Evolutionary conservation across 2,888 invertebrate genomes (phyloP).

Genomic region (Drosophila maculinotata): DNA sequence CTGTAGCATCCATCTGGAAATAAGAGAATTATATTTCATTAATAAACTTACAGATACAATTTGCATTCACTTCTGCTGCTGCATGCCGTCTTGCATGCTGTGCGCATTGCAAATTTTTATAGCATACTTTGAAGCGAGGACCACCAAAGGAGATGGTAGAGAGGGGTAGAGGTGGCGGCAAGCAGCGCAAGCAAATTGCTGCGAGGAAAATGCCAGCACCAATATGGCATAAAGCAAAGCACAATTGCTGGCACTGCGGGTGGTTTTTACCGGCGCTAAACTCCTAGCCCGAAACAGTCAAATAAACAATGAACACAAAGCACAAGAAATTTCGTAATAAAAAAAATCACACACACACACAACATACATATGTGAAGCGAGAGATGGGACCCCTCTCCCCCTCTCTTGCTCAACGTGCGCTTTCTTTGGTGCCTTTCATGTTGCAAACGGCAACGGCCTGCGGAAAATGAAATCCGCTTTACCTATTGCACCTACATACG

Average conservation of each 20-base stretch:
- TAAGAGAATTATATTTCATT: conserved; percentile 14
- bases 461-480: conserved; percentile 61
- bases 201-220: background rate
- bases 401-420: background rate
- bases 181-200: conserved; percentile 28
- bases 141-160: conserved; percentile 8
- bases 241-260: conserved; percentile 54
- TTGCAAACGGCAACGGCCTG: conserved; percentile 45
- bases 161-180: background rate
- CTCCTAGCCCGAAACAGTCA: conserved; percentile 36
- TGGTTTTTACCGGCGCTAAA: conserved; percentile 45
- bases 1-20: conserved; percentile 36
- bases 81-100: conserved; percentile 43
- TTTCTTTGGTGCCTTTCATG: conserved; percentile 45
- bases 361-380: conserved; percentile 6
- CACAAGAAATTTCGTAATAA: conserved; percentile 70
- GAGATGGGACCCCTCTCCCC: background rate
- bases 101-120: conserved; percentile 54
- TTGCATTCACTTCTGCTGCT: conserved; percentile 2
- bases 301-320: conserved; percentile 73
- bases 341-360: conserved; percentile 56
- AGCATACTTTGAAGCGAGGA: conserved; percentile 32
- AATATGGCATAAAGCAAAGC: conserved; percentile 38
- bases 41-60: conserved; percentile 19
- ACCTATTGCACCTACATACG: conserved; percentile 38